These are phyloP conservation scores for Vireo griseus DNA, from an alignment of 2,797 vertebrate genomes.

Conservation along the genomic window DNA sequence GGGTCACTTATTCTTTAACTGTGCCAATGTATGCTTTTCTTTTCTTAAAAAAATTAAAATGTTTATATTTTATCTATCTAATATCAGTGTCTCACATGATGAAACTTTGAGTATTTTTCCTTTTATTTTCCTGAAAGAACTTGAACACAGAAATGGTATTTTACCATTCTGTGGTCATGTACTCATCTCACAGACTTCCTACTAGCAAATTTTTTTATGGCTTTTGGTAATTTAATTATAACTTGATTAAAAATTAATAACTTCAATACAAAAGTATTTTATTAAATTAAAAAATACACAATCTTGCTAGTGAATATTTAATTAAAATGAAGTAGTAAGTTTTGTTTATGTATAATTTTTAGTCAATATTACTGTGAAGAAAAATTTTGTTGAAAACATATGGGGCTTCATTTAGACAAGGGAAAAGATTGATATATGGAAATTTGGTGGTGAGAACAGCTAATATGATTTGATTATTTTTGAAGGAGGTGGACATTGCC, in stretches of 20 bases:
- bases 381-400: background rate
- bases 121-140: background rate
- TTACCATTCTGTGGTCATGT: background rate
- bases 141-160: background rate
- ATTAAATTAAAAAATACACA: background rate
- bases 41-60: background rate
- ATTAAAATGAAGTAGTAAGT: background rate
- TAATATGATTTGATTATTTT: background rate
- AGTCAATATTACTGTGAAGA: background rate
- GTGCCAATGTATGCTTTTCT: background rate
- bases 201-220: background rate
- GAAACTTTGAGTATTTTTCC: background rate
- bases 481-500: background rate
- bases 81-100: background rate
- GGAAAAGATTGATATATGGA: background rate
- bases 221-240: background rate
- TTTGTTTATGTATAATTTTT: background rate
- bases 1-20: background rate
- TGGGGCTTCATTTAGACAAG: background rate
- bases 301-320: background rate
- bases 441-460: background rate
- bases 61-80: background rate
- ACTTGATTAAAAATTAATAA: background rate
- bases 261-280: background rate
- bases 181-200: background rate